Conservation (phyloP, 2,888 invertebrate genomes). For the Standfussiana lucernea region DNA sequence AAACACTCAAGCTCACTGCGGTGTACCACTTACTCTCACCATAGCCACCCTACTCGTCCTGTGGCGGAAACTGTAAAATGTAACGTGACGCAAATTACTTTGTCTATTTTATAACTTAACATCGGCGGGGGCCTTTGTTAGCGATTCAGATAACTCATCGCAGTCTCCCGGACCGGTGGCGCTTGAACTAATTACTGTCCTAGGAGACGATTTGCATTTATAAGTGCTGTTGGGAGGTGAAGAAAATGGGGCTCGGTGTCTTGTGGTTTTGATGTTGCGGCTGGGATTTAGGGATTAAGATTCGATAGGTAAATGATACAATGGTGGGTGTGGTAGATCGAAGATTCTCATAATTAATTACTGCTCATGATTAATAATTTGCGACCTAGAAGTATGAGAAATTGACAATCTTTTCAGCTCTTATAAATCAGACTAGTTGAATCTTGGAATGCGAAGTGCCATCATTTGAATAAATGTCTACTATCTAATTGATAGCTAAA, state of each 20-base stretch:
- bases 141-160: slow-evolving; percentile 69
- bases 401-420: neutral
- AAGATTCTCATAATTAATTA: neutral
- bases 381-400: neutral
- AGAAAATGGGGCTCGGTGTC: neutral
- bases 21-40: slow-evolving; percentile 14
- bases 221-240: slow-evolving; percentile 4
- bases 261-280: neutral
- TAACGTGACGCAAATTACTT: slow-evolving; percentile 79
- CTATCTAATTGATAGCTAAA: neutral
- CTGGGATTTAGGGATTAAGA: neutral
- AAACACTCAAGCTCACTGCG: neutral
- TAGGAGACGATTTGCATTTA: slow-evolving; percentile 46
- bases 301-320: neutral
- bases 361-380: neutral
- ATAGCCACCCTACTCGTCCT: slow-evolving; percentile 64
- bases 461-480: neutral
- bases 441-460: neutral
- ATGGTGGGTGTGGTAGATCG: neutral
- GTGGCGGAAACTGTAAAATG: slow-evolving; percentile 76
- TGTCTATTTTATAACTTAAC: slow-evolving; percentile 78
- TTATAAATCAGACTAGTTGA: neutral
- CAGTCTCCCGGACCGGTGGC: slow-evolving; percentile 40
- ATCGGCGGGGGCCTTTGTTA: slow-evolving; percentile 67
- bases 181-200: slow-evolving; percentile 54